Evolutionary conservation across 2,113 vertebrate genomes (phyloP).

Genomic region (Zingel zingel): DNA sequence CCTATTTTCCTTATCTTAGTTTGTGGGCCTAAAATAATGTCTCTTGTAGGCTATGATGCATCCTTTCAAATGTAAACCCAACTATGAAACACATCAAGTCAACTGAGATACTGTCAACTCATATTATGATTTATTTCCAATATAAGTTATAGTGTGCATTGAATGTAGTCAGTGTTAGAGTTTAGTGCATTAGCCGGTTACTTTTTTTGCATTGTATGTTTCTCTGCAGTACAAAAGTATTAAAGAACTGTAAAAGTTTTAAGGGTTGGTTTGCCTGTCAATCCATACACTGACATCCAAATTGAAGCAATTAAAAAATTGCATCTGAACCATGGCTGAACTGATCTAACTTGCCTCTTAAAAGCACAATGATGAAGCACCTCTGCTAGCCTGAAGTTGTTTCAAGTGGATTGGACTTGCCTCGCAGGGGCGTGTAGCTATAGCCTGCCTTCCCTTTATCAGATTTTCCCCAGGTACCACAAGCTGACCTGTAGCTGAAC

Average conservation of each 20-base stretch:
- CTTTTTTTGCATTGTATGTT: neutral
- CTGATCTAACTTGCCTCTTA: conserved; percentile 10
- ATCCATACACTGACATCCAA: neutral
- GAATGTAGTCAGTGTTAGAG: neutral
- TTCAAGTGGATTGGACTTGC: conserved; percentile 9
- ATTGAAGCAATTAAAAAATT: conserved; percentile 1
- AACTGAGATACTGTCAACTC: neutral
- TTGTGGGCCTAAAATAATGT: neutral
- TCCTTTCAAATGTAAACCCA: neutral
- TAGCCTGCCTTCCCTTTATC: conserved; percentile 39
- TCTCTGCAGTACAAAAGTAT: neutral
- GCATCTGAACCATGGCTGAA: neutral
- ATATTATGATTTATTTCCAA: neutral
- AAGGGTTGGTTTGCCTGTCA: neutral
- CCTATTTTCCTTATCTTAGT: neutral
- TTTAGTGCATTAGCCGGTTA: neutral
- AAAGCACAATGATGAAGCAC: conserved; percentile 51
- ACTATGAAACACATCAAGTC: neutral
- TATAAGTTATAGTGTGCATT: neutral
- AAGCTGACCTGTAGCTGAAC: conserved; percentile 67
- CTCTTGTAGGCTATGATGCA: neutral
- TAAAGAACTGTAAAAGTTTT: neutral
- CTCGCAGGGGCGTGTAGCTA: conserved; percentile 1
- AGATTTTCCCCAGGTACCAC: conserved; percentile 20
- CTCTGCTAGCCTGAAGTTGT: conserved; percentile 24